A percentile compares a stretch with the other conserved stretches of the same genome.
Evolutionary conservation across 2,888 invertebrate species (phyloP).

Genomic region (Athrips mouffetella): DNA sequence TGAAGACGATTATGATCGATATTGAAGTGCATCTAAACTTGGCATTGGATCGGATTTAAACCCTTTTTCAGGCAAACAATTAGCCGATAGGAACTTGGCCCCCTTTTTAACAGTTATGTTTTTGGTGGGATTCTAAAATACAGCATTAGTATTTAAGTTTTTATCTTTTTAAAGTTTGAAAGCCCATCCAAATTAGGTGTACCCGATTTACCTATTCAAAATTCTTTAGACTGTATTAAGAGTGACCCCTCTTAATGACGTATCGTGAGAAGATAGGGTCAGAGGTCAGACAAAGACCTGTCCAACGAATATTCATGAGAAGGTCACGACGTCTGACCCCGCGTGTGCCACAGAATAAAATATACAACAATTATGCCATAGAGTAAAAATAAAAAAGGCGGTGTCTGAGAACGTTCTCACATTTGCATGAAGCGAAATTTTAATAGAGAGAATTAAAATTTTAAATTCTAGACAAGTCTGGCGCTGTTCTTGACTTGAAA

Average conservation of each 20-base stretch:
- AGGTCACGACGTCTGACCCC: constrained; percentile 71
- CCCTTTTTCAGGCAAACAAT: too few species aligned
- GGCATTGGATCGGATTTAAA: too few species aligned
- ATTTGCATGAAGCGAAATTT: constrained; percentile 61
- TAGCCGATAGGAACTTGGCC: too few species aligned
- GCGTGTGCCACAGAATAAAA: constrained; percentile 40
- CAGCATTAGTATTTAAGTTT: too few species aligned
- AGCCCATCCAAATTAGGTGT: background rate
- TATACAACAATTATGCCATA: background rate
- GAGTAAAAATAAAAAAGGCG: background rate
- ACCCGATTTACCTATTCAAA: too few species aligned
- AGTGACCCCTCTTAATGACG: constrained; percentile 3
- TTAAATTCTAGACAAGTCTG: constrained; percentile 18
- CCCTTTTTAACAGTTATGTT: too few species aligned
- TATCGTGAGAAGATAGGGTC: constrained; percentile 60
- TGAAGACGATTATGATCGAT: too few species aligned
- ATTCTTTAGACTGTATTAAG: too few species aligned
- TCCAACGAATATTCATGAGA: constrained; percentile 48
- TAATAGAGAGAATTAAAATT: constrained; percentile 28
- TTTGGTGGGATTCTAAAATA: too few species aligned
- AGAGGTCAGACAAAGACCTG: constrained; percentile 59
- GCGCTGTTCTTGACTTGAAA: constrained; percentile 9
- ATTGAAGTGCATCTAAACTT: too few species aligned
- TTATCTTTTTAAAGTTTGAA: too few species aligned
- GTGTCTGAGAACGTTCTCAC: constrained; percentile 29